Evolutionary conservation across 1,140 invertebrate species (phyloP), one percentile per base, ranked within the genome.

Genomic region (Drosophila lowei): DNA sequence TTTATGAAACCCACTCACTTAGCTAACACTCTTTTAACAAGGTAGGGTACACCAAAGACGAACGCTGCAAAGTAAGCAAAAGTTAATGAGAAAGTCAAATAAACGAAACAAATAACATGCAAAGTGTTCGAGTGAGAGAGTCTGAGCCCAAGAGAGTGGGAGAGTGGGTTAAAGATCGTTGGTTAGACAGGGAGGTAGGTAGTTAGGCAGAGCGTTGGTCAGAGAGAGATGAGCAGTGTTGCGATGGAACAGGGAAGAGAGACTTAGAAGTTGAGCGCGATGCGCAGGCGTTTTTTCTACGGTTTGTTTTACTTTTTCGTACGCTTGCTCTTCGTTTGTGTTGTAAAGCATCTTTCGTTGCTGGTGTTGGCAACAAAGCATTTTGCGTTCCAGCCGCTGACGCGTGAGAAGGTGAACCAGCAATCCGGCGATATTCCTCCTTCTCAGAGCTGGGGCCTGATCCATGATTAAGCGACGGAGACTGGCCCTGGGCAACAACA

Each of bases 31-130:
- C 25, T 9, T 41, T 21, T 21, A 0, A 4, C 46, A 11, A 13
- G 30, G 9, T 25, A 73, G 70, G 16, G 52, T 73, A 73, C 58
- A n/a, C 8, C 44, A 49, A 50, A 65, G 56, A 44, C 21, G 28
- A 62, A 57, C 47, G 25, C 48, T 64, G 54, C 57, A 88, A 78
- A 76, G 75, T 58, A 86, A 86, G 83, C 83, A 78, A 86, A 86
- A 86, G 78, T 86, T 86, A 86, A 86, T 86, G 83, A 86, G 83
- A 86, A 86, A 86, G 83, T 86, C 83, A 86, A 86, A 86, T 71
- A 86, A 83, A 86, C 83, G 74, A 81, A 86, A 75, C 83, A 86
- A 86, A 86, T 83, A 86, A 58, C 75, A 72, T 79, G 83, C 71
- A 86, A 88, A 86, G 83, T 85, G 81, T 61, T 50, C 52, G 65